Base-by-base conservation (phyloP, 2,113 vertebrate species). In the Alectura lathami region DNA sequence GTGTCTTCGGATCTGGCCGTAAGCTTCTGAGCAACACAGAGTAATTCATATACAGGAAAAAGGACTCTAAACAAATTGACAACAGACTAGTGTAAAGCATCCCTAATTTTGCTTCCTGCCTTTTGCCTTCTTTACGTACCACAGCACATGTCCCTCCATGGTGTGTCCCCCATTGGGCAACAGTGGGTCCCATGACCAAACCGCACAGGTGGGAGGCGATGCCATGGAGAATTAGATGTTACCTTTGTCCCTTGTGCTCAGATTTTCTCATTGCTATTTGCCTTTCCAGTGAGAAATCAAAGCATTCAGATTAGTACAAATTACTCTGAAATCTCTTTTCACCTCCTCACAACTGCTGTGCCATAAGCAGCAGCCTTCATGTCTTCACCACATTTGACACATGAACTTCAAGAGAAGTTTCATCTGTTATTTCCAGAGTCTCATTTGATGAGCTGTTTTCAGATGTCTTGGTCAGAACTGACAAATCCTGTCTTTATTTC, bases 201-300 rank as follows among this genome's bases (percentile, higher is more conserved):
- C 60, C 32, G 1, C 3, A 26, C 0, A 9, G n/a, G 29, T 9
- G 13, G 34, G 36, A 63, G 17, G 7, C 47, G 48, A 26, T 66
- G 50, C 17, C 2, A 0, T 3, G 6, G n/a, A 40, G 64, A 17
- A 75, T 40, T 51, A 62, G 34, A 5, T 0, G 1, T n/a, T 0
- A 0, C 1, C 10, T 53, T 32, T 83, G 34, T 42, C 48, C 11
- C 45, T 48, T 47, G 34, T 62, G 45, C 20, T 62, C 45, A 69
- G 47, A 36, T 43, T 0, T 59, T 95, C 83, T 43, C 63, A 34
- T 29, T 64, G 43, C 24, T 77, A 2, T 51, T 93, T 81, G 43
- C 11, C 72, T 38, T 83, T 86, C 53, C 43, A 36, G 51, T 20
- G 64, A 74, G 69, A 84, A 89, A 91, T 60, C 60, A 15, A 4